Evolutionary conservation across 2,888 invertebrate genomes (phyloP).

Genomic region (Sturmia bella): DNA sequence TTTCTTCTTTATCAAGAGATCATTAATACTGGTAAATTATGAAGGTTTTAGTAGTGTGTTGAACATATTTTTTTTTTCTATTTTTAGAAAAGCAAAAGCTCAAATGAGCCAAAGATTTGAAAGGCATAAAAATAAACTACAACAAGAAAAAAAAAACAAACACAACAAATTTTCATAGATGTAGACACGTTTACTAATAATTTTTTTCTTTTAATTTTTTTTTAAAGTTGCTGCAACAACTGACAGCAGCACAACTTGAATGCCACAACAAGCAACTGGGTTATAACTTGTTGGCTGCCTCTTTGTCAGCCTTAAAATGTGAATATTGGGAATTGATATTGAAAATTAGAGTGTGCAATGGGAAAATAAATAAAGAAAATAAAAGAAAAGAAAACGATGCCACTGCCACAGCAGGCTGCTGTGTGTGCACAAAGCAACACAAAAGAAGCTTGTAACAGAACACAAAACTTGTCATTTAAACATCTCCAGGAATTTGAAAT

Average conservation of each 20-base stretch:
- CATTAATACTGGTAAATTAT: slow-evolving; percentile 59
- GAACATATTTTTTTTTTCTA: slow-evolving; percentile 10
- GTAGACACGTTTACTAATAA: slow-evolving; percentile 36
- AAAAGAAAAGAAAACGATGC: too few species aligned
- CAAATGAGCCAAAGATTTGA: slow-evolving; percentile 6
- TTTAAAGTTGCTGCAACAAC: slow-evolving; percentile 17
- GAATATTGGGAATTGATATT: slow-evolving; percentile 21
- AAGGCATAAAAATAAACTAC: slow-evolving; percentile 4
- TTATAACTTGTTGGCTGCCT: slow-evolving; percentile 11
- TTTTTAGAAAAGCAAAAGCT: slow-evolving; percentile 15
- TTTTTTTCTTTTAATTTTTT: neutral
- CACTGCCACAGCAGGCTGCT: slow-evolving; percentile 12
- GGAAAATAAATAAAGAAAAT: slow-evolving; percentile 16
- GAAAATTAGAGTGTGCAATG: slow-evolving; percentile 15
- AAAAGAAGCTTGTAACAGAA: neutral
- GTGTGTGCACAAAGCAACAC: neutral
- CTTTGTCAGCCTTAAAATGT: slow-evolving; percentile 4
- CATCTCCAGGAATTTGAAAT: slow-evolving; percentile 38
- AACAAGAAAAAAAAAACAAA: neutral
- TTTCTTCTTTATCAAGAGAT: slow-evolving; percentile 43
- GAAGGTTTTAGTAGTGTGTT: slow-evolving; percentile 32
- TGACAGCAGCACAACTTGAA: neutral
- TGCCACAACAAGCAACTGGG: neutral
- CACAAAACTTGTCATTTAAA: slow-evolving; percentile 14
- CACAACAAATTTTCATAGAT: slow-evolving; percentile 11